These are phyloP conservation scores for Caenorhabditis latens DNA, from an alignment of 1,140 invertebrate genomes.

Conservation along the genomic window DNA sequence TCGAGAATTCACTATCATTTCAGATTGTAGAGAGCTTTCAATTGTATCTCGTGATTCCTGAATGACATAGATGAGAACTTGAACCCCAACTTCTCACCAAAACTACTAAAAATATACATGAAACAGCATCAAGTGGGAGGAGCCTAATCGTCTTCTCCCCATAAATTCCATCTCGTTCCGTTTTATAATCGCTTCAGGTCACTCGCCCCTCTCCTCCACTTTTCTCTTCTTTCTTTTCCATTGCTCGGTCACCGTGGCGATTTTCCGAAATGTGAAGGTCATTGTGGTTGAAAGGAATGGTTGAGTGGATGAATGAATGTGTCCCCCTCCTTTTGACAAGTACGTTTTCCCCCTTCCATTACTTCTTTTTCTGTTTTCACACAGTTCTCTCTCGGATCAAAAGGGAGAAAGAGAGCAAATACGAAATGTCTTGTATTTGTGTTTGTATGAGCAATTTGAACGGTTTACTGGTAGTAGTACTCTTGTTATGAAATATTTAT, in stretches of 20 bases:
- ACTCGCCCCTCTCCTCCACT: not conserved
- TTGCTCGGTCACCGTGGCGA: slow-evolving; percentile 49
- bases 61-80: too few relatives aligned
- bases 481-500: too few relatives aligned
- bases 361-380: not conserved
- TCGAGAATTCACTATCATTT: too few relatives aligned
- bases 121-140: too few relatives aligned
- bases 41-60: too few relatives aligned
- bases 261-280: not conserved
- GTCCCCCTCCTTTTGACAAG: not conserved
- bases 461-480: too few relatives aligned
- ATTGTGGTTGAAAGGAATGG: not conserved
- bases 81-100: too few relatives aligned
- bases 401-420: slow-evolving; percentile 8
- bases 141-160: not conserved
- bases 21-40: too few relatives aligned
- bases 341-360: not conserved
- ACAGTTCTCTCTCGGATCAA: not conserved
- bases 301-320: not conserved
- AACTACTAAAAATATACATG: too few relatives aligned
- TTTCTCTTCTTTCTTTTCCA: not conserved
- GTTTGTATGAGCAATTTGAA: not conserved
- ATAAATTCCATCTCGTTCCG: not conserved
- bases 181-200: not conserved
- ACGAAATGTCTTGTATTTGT: not conserved